Conservation (phyloP, 2,113 vertebrate genomes). For the Abramis brama region DNA sequence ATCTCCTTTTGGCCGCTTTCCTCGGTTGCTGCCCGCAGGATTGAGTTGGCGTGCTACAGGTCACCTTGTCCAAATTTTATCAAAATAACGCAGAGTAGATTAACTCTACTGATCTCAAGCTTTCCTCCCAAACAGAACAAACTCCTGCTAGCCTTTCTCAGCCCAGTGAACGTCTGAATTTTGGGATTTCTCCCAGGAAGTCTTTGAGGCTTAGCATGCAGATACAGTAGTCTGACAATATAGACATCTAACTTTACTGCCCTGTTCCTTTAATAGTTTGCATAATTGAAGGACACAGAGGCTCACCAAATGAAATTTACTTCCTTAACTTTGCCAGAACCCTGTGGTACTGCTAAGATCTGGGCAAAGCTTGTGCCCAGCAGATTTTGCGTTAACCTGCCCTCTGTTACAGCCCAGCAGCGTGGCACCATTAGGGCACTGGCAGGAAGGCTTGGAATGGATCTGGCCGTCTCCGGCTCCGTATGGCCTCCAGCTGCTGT, state of each 20-base stretch:
- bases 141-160: neutral
- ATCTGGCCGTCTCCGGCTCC: neutral
- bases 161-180: neutral
- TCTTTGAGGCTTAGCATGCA: conserved; percentile 23
- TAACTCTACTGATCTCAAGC: conserved; percentile 11
- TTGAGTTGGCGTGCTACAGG: conserved; percentile 31
- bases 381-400: conserved; percentile 17
- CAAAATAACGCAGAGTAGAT: conserved; percentile 1
- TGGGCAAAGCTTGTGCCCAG: neutral
- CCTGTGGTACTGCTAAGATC: neutral
- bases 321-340: conserved; percentile 5
- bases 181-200: neutral
- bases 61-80: conserved; percentile 42
- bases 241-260: conserved; percentile 21
- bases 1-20: conserved; percentile 36
- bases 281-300: conserved; percentile 47
- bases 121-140: conserved; percentile 6
- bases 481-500: conserved; percentile 39
- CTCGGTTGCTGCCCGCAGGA: neutral
- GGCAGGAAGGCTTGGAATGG: neutral
- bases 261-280: conserved; percentile 35
- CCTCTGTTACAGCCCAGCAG: neutral
- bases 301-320: conserved; percentile 23
- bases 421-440: conserved; percentile 21
- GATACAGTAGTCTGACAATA: conserved; percentile 19